These are phyloP conservation scores for Alentia gelatinosa DNA, from an alignment of 2,888 invertebrate genomes.

Conservation along the genomic window DNA sequence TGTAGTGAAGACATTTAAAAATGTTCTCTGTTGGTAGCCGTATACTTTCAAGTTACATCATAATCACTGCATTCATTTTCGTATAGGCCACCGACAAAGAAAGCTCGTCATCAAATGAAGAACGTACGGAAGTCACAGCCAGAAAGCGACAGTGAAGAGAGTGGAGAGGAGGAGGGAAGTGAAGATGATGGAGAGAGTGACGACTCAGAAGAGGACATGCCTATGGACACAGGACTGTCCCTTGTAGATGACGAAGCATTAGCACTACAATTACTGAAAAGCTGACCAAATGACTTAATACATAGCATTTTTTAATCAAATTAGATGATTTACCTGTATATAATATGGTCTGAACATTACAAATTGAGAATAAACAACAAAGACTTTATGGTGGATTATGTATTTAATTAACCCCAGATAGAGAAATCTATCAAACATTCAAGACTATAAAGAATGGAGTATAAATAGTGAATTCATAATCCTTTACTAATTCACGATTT, in stretches of 20 bases:
- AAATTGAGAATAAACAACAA: background rate
- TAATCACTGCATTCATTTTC: background rate
- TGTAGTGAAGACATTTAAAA: background rate
- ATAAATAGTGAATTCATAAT: too few species aligned
- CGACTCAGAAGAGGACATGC: background rate
- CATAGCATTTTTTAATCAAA: background rate
- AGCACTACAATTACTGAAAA: conserved; percentile 43
- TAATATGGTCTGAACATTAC: background rate
- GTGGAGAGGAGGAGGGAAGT: conserved; percentile 50
- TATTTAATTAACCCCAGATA: too few species aligned
- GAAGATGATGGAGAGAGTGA: conserved; percentile 33
- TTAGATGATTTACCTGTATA: background rate
- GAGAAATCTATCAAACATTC: too few species aligned
- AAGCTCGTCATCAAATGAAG: background rate
- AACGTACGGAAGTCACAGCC: background rate
- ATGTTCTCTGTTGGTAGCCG: background rate
- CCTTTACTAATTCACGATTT: too few species aligned
- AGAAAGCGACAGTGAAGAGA: background rate
- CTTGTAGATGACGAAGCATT: conserved; percentile 59
- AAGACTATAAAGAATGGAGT: too few species aligned
- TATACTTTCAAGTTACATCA: background rate
- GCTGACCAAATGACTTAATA: background rate
- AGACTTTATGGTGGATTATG: background rate
- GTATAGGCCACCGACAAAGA: conserved; percentile 32
- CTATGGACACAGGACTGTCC: conserved; percentile 41